These are phyloP conservation scores for Drosophila nr. perissopoda DNA, from an alignment of 2,888 invertebrate species.

Conservation along the genomic window DNA sequence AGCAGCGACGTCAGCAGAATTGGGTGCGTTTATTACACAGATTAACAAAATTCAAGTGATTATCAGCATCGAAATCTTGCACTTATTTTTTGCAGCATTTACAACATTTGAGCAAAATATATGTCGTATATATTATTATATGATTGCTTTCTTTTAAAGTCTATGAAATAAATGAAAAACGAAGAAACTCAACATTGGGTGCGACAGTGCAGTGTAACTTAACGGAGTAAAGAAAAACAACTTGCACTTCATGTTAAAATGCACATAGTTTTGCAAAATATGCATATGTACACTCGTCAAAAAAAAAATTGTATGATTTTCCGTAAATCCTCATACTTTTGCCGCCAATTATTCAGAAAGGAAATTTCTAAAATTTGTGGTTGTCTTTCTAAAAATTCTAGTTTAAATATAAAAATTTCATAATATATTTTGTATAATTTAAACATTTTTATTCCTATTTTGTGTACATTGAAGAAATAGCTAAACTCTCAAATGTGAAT, in stretches of 20 bases:
- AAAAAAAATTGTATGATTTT: background rate
- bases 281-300: background rate
- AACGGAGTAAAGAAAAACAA: background rate
- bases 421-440: background rate
- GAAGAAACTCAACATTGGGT: background rate
- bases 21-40: slow-evolving; percentile 59
- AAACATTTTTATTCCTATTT: background rate
- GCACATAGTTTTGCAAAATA: slow-evolving; percentile 1
- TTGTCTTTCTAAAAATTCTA: background rate
- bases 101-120: background rate
- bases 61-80: no score
- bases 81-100: background rate
- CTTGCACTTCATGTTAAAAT: slow-evolving; percentile 11
- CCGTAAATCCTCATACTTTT: background rate
- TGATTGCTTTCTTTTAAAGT: background rate
- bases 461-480: no score
- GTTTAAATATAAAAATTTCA: background rate
- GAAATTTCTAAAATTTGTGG: background rate
- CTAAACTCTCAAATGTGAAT: background rate
- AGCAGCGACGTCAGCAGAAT: slow-evolving; percentile 53
- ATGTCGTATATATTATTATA: background rate
- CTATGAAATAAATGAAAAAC: background rate
- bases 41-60: slow-evolving; percentile 6
- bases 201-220: slow-evolving; percentile 36
- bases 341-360: background rate